phyloP scores from a whole-genome alignment of 2,888 invertebrate species.

The Agonopterix arenella region DNA sequence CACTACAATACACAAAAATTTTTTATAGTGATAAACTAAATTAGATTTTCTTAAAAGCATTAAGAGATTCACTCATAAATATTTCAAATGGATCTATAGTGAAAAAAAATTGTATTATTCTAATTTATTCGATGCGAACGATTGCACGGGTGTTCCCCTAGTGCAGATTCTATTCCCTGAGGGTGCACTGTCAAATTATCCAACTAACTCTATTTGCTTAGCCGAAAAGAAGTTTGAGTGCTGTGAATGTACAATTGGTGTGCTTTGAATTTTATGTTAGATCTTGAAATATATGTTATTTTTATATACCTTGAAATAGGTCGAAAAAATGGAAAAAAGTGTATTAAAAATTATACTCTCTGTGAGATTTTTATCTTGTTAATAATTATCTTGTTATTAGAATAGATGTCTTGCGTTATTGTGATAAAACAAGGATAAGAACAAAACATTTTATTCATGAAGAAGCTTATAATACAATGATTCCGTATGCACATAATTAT shows the following conservation, averaged over 20 bases:
- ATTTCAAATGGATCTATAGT: constrained; percentile 35
- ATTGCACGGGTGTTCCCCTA: constrained; percentile 38
- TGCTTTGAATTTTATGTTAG: neutral
- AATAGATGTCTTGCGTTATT: no score
- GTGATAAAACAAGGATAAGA: no score
- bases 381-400: no score
- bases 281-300: no score
- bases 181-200: constrained; percentile 53
- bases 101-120: constrained; percentile 48
- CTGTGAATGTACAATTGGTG: neutral
- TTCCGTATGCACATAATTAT: no score
- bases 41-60: constrained; percentile 6
- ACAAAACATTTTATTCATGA: no score
- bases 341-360: no score
- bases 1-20: no score
- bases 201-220: constrained; percentile 63
- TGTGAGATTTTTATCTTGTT: no score
- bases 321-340: no score
- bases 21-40: neutral
- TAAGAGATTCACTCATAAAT: constrained; percentile 24
- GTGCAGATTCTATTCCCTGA: constrained; percentile 44
- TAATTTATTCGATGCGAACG: constrained; percentile 30
- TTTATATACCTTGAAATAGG: no score
- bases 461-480: no score
- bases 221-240: constrained; percentile 29